Base-by-base conservation (phyloP, 2,888 invertebrate genomes). In the Erebia aethiops region DNA sequence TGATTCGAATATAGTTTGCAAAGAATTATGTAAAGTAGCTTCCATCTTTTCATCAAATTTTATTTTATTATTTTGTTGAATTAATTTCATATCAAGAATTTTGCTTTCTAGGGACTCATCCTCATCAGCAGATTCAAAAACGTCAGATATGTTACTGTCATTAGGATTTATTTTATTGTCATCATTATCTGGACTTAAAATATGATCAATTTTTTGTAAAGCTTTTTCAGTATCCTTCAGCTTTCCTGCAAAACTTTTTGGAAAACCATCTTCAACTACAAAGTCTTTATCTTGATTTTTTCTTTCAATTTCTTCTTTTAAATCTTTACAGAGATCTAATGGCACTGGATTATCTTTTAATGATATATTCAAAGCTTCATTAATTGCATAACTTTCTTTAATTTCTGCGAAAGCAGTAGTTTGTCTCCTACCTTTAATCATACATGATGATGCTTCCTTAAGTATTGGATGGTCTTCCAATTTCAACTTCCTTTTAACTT, bases 331-430 rank as follows among this genome's bases (percentile, higher is more conserved):
- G 1, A 85, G 71, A 70, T 88, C 79, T 11, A 80, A 82, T 54
- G 75, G 73, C 0, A 88, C 76, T 14, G 89, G 88, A 70, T 89
- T 90, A 74, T 83, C 80, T 75, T 79, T 83, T 67, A 90, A 74
- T 43, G 91, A 79, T 73, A 90, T 90, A 76, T 92, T 91, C 79
- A 92, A 81, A 9, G 81, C 81, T 77, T 84, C 78, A 78, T 92
- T 92, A 21, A 92, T 90, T 1, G 87, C 80, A 79, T 90, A 91
- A 26, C 78, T 79, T 76, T 91, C 88, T 76, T 84, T 86, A 1
- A 90, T 77, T 79, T 88, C 87, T 14, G 87, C 84, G 73, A 87
- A 82, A n/a, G 75, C 74, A 5, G 82, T 84, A n/a, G 80, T 83
- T 71, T 80, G 82, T 64, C 71, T 79, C 74, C 84, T 76, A 1